Conservation (phyloP, 2,113 vertebrate species). For the Zosterops pallidus region DNA sequence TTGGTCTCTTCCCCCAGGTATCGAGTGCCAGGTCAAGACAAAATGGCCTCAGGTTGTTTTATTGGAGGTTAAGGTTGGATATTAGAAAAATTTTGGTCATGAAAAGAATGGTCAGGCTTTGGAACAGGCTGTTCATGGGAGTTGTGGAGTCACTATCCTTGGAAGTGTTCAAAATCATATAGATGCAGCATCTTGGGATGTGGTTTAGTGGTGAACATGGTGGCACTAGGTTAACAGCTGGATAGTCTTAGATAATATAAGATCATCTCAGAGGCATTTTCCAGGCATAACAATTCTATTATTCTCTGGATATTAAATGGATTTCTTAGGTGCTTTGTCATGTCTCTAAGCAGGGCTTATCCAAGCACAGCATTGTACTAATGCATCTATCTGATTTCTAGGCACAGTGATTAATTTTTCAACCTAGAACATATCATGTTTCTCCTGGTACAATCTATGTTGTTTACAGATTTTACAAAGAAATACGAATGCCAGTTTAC, state of each 20-base stretch:
- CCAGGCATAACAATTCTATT: background rate
- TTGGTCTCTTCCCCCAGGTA: background rate
- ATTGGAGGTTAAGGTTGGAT: background rate
- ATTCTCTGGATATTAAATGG: background rate
- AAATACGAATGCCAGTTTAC: background rate
- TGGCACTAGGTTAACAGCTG: too few species aligned
- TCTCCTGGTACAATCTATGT: background rate
- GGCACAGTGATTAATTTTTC: background rate
- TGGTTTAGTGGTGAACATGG: background rate
- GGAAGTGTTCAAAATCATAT: background rate
- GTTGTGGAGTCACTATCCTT: background rate
- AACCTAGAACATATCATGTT: background rate
- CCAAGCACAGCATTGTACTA: background rate
- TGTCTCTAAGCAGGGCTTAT: background rate
- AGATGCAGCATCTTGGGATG: background rate
- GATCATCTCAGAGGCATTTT: background rate
- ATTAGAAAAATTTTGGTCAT: background rate
- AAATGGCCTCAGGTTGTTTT: background rate
- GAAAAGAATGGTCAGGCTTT: background rate
- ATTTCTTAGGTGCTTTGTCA: background rate
- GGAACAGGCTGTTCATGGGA: background rate
- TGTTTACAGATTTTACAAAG: background rate
- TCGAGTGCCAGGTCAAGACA: background rate
- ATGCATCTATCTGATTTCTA: background rate
- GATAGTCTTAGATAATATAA: background rate